A percentile compares a stretch with the other conserved stretches of the same genome.
Evolutionary conservation across 37 sponge, comb jelly and placozoan species (phyloP).

Genomic region (Tethya wilhelma): DNA sequence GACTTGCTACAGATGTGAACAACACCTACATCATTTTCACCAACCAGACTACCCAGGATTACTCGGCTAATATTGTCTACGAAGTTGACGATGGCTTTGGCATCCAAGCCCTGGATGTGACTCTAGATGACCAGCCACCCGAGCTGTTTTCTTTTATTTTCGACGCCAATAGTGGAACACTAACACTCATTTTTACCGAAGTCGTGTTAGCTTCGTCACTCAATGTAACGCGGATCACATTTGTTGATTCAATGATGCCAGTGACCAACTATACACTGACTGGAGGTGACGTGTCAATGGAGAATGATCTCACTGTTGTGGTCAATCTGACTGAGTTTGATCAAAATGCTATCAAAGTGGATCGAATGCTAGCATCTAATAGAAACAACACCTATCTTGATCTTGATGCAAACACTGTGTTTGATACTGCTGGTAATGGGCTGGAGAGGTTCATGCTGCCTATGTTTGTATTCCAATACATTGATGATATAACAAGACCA

Average conservation of each 20-base stretch:
- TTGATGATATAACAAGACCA: constrained; percentile 77
- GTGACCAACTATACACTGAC: constrained; percentile 56
- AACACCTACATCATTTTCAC: constrained; percentile 71
- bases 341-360: constrained; percentile 73
- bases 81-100: constrained; percentile 28
- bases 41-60: constrained; percentile 60
- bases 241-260: constrained; percentile 25
- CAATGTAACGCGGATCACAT: constrained; percentile 44
- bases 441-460: constrained; percentile 32
- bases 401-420: constrained; percentile 53
- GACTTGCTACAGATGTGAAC: constrained; percentile 56
- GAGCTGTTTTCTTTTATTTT: constrained; percentile 50
- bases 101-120: constrained; percentile 41
- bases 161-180: constrained; percentile 62
- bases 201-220: constrained; percentile 73
- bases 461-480: constrained; percentile 18
- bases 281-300: constrained; percentile 27
- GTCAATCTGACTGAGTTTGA: constrained; percentile 66
- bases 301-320: constrained; percentile 60
- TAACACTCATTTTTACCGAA: constrained; percentile 72
- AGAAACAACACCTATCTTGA: constrained; percentile 64
- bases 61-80: constrained; percentile 31
- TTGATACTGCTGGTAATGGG: constrained; percentile 76
- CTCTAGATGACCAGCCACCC: constrained; percentile 62
- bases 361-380: constrained; percentile 56